Conservation (phyloP, 2,888 invertebrate genomes). For the Caenorhabditis doughertyi region DNA sequence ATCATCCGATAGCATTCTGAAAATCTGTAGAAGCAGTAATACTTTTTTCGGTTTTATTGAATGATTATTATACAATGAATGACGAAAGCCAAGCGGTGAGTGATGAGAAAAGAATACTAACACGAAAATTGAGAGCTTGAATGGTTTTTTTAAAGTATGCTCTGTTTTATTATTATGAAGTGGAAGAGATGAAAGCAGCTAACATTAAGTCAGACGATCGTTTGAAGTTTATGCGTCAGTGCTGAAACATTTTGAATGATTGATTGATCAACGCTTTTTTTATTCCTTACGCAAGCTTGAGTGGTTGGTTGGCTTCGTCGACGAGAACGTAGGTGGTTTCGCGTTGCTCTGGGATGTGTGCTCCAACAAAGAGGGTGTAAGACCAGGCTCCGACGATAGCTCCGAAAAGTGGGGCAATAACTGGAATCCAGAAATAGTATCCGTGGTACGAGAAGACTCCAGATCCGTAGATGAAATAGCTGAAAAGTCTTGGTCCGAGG, state of each 20-base stretch:
- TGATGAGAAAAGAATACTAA: conserved; percentile 15
- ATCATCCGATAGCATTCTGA: too few relatives aligned
- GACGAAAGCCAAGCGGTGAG: conserved; percentile 40
- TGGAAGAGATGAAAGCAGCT: conserved; percentile 31
- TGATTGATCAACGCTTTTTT: background rate
- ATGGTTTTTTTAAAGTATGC: conserved; percentile 28
- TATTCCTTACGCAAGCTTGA: conserved; percentile 50
- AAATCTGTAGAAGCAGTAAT: background rate
- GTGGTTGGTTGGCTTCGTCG: conserved; percentile 66
- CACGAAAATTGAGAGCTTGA: conserved; percentile 33
- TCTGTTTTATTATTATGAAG: conserved; percentile 18
- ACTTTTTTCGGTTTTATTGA: background rate
- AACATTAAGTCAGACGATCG: background rate
- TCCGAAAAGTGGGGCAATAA: conserved; percentile 73
- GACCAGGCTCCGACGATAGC: conserved; percentile 71
- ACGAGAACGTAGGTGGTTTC: conserved; percentile 66
- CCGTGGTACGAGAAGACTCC: conserved; percentile 72
- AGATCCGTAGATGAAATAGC: conserved; percentile 76
- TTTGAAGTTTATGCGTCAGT: conserved; percentile 45
- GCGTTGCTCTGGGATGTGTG: conserved; percentile 72
- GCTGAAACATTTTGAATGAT: conserved; percentile 25
- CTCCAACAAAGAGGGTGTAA: conserved; percentile 74
- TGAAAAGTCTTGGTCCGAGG: conserved; percentile 80
- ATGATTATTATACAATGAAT: conserved; percentile 3
- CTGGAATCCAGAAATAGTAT: conserved; percentile 76